Conservation (phyloP, 1,140 invertebrate genomes). For the Drosophila micromelanica region DNA sequence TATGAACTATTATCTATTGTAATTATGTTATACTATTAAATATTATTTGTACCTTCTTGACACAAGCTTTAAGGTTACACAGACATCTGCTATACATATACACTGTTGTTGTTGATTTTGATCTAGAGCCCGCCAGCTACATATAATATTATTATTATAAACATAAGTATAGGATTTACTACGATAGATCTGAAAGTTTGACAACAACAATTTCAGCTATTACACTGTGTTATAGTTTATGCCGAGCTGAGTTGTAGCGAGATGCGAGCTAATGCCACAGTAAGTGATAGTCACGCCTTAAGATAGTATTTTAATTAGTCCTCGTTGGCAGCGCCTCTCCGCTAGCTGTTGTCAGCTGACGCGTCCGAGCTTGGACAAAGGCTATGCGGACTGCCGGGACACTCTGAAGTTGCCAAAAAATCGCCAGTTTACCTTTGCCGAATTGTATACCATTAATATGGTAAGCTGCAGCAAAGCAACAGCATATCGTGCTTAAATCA, state of each 20-base stretch:
- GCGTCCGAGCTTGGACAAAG: conserved; percentile 51
- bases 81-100: no score
- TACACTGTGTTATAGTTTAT: neutral
- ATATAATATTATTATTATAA: no score
- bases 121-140: no score
- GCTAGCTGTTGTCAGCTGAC: conserved; percentile 58
- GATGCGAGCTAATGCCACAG: conserved; percentile 43
- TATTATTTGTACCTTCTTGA: no score
- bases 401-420: conserved; percentile 40
- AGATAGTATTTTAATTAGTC: neutral
- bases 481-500: neutral
- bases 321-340: conserved; percentile 39
- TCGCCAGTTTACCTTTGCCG: conserved; percentile 42
- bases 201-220: conserved; percentile 19
- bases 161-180: no score
- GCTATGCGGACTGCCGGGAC: conserved; percentile 42
- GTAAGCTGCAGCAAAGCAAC: conserved; percentile 33
- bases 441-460: conserved; percentile 66
- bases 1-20: no score
- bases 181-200: neutral
- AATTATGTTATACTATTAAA: no score
- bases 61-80: no score
- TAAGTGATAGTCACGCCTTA: conserved; percentile 28
- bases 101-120: no score
- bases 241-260: conserved; percentile 41